Conservation (phyloP, 2,113 vertebrate genomes). For the Ranitomeya imitator region DNA sequence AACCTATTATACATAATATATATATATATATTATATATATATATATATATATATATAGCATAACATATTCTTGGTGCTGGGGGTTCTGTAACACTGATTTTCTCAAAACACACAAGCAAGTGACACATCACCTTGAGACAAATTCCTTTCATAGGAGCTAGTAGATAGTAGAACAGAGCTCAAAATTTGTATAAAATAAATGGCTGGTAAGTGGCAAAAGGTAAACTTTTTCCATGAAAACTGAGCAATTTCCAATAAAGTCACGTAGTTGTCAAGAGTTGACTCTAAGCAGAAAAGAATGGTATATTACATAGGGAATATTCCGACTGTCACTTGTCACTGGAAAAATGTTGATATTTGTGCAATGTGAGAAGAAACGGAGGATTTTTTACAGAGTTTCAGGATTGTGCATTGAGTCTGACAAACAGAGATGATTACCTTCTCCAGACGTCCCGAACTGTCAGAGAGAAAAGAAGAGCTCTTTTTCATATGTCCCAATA, state of each 20-base stretch:
- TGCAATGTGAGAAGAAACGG: background rate
- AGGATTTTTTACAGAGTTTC: slow-evolving; percentile 33
- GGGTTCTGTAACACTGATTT: too few species aligned
- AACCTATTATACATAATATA: too few species aligned
- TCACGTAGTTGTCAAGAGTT: background rate
- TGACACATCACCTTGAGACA: too few species aligned
- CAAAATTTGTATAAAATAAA: background rate
- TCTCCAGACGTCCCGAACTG: slow-evolving; percentile 25
- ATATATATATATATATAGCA: too few species aligned
- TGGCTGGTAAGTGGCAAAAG: background rate
- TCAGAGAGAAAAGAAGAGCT: slow-evolving; percentile 10
- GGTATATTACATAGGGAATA: slow-evolving; percentile 2
- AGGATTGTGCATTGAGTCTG: slow-evolving; percentile 32
- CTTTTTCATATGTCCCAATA: slow-evolving; percentile 20
- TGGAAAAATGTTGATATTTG: slow-evolving; percentile 31
- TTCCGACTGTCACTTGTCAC: slow-evolving; percentile 22
- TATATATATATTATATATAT: too few species aligned
- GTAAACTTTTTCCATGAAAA: background rate
- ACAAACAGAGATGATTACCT: slow-evolving; percentile 39
- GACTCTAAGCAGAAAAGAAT: slow-evolving; percentile 19
- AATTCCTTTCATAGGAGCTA: too few species aligned
- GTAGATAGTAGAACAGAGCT: background rate
- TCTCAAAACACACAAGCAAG: too few species aligned
- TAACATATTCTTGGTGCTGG: too few species aligned
- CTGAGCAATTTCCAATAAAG: background rate